Base-by-base conservation (phyloP, 92 coral and sea anemone species). In the Epizoanthus illoricatus region DNA sequence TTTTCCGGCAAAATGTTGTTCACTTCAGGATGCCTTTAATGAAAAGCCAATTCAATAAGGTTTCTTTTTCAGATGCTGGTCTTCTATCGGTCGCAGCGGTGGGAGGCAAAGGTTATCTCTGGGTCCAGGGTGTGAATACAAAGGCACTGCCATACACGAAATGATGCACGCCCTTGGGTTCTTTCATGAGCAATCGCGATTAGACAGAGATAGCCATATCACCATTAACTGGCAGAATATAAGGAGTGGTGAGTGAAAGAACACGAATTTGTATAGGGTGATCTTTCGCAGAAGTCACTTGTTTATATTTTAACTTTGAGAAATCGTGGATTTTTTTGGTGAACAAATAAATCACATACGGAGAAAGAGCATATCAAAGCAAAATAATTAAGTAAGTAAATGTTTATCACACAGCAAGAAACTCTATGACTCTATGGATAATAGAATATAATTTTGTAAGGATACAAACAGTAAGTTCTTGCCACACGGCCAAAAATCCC, bases 121-220 rank as follows among this genome's bases (percentile, higher is more conserved):
- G 15, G 90, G 87, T 21, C 54, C n/a, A 20, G 90, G 90, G 56
- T 87, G 90, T 73, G 87, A 87, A 41, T 49, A 76, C 70, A 75
- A 75, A 43, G 90, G 87, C 8, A 87, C 83, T 52, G 84, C 87
- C n/a, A 69, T 83, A 16, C 90, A 87, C 80, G 90, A 87, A 41
- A 24, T 87, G 78, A 87, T 87, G 90, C 90, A 87, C 82, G 87
- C 90, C 20, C 24, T 83, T 23, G 90, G 90, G n/a, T 87, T 87
- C 80, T 87, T 83, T 64, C 90, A 87, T 66, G 90, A 87, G 82
- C 90, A 87, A 73, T 83, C 90, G 13, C 90, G 90, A 19, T 12
- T 17, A 2, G 90, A 87, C 84, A 81, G 90, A 59, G 90, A 87
- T 36, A 12, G 57, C 11, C 84, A 81, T 43, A 82, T 87, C 73